Evolutionary conservation across 1,140 invertebrate genomes (phyloP).

Genomic region (Araneus ventricosus): DNA sequence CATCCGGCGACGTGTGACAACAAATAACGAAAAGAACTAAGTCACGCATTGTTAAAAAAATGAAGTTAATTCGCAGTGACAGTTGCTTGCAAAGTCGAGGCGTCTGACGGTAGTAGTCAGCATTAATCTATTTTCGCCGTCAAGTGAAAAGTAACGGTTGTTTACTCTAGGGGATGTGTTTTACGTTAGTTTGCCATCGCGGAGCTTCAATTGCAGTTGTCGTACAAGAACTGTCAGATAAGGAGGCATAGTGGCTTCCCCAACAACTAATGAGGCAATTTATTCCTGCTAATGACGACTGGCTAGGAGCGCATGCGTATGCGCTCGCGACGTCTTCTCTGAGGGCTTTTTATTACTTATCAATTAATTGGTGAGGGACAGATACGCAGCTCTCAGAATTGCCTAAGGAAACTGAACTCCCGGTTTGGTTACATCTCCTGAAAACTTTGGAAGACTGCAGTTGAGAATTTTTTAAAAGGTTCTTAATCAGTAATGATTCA

Average conservation of each 20-base stretch:
- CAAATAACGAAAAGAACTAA: constrained; percentile 17
- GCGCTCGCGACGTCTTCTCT: neutral
- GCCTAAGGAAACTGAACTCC: neutral
- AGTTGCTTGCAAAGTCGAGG: constrained; percentile 18
- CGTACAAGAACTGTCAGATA: constrained; percentile 4
- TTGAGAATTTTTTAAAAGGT: no score
- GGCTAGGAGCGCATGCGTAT: neutral
- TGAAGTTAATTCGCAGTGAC: constrained; percentile 51
- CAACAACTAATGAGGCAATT: constrained; percentile 60
- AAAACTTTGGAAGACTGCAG: neutral
- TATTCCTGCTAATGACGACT: constrained; percentile 54
- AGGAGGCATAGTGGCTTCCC: constrained; percentile 18
- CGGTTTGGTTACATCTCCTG: neutral
- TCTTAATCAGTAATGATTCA: no score
- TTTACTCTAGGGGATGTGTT: constrained; percentile 59
- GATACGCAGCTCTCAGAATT: neutral
- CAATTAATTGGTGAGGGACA: constrained; percentile 39
- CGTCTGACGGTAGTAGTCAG: constrained; percentile 10
- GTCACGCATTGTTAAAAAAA: constrained; percentile 44
- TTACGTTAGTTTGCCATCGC: constrained; percentile 52
- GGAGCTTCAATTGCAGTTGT: constrained; percentile 51
- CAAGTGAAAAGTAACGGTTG: constrained; percentile 60
- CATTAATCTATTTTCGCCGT: constrained; percentile 63
- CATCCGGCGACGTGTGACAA: neutral
- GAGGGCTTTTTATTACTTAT: neutral